These are phyloP conservation scores for Lamellibrachia satsuma DNA, from an alignment of 2,888 invertebrate genomes.

Conservation along the genomic window DNA sequence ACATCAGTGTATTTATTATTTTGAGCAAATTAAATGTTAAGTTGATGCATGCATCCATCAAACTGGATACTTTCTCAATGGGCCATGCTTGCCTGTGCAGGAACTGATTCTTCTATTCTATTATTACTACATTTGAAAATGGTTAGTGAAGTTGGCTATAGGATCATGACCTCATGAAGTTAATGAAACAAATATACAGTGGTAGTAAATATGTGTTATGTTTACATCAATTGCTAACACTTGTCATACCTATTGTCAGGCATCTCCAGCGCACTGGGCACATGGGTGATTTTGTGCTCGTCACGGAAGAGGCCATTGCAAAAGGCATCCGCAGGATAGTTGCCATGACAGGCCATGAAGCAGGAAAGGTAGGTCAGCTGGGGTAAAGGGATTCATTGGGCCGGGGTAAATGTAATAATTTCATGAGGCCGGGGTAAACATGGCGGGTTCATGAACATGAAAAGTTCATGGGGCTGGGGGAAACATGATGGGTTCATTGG, in stretches of 20 bases:
- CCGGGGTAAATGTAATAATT: neutral
- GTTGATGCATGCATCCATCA: no score
- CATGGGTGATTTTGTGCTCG: conserved; percentile 93
- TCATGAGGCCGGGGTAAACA: no score
- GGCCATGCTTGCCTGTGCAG: no score
- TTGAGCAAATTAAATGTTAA: no score
- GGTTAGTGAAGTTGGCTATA: neutral
- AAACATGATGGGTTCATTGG: no score
- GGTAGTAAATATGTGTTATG: neutral
- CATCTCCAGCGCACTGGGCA: conserved; percentile 91
- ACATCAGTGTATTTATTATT: no score
- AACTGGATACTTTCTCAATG: no score
- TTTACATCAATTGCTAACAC: neutral
- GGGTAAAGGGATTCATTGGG: no score
- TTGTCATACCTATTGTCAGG: conserved; percentile 46
- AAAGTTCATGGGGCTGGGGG: no score
- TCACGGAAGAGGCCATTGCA: conserved; percentile 98
- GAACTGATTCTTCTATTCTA: no score
- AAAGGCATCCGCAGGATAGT: conserved; percentile 97
- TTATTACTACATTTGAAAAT: neutral
- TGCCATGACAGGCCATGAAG: conserved; percentile 94
- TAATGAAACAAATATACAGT: neutral
- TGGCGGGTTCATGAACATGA: no score
- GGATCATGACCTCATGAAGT: neutral
- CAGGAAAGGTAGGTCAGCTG: conserved; percentile 65